Percentiles rank a stretch among this genome's conserved stretches.
phyloP scores from a whole-genome alignment of 1,140 invertebrate species.

The Lepidotrigona ventralis region DNA sequence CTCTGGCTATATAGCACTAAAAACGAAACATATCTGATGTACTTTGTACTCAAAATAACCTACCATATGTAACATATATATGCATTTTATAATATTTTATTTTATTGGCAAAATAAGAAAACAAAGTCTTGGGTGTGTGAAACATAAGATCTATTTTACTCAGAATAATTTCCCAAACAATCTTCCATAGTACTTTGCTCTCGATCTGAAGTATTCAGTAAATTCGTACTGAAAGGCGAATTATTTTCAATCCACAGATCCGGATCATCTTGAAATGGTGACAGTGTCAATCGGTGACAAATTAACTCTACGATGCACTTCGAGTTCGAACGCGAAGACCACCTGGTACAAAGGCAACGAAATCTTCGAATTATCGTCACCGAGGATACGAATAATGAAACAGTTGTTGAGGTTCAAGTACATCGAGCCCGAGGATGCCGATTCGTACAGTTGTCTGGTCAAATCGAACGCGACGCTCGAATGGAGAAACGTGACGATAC shows the following conservation, averaged over 20 bases:
- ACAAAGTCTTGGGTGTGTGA: no score
- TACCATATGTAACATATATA: no score
- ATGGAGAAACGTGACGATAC: constrained; percentile 72
- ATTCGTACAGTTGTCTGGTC: constrained; percentile 69
- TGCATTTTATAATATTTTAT: no score
- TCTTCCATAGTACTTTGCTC: no score
- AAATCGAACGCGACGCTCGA: constrained; percentile 52
- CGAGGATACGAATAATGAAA: constrained; percentile 65
- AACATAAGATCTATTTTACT: no score
- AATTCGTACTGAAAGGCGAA: no score
- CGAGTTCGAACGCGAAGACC: constrained; percentile 53
- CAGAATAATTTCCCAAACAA: no score
- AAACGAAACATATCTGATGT: no score
- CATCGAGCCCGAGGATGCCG: constrained; percentile 67
- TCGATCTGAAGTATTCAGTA: no score
- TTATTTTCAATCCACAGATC: constrained; percentile 49
- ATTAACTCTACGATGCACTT: constrained; percentile 70
- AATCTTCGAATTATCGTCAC: constrained; percentile 39
- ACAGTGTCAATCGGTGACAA: constrained; percentile 68
- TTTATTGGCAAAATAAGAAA: no score
- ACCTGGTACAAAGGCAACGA: constrained; percentile 74
- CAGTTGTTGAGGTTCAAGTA: constrained; percentile 70
- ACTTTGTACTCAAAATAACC: no score
- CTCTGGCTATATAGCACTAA: no score
- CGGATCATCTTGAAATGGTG: constrained; percentile 51